These are phyloP conservation scores for Tridacna gigas DNA, from an alignment of 2,888 invertebrate species.

Conservation along the genomic window DNA sequence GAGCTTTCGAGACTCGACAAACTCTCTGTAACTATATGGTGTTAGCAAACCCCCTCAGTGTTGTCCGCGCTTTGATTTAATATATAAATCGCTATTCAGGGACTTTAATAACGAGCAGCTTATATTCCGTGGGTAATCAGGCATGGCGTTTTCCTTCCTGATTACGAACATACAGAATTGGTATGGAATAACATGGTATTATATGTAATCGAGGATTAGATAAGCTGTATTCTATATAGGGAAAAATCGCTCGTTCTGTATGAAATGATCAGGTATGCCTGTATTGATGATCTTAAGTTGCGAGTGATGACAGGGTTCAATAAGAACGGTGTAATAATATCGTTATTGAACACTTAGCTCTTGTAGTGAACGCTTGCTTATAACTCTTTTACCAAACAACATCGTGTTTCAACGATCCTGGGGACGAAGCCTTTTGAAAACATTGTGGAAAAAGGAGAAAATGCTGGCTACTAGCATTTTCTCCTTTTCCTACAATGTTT, in stretches of 20 bases:
- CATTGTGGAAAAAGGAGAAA: too few species aligned
- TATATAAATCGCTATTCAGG: too few species aligned
- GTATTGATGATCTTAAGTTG: background rate
- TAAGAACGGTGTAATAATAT: background rate
- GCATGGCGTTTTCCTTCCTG: conserved; percentile 3
- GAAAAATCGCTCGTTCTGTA: background rate
- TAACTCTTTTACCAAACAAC: too few species aligned
- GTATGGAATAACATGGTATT: background rate
- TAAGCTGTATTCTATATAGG: background rate
- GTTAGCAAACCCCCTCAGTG: too few species aligned
- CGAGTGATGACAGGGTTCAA: background rate
- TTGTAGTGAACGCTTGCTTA: too few species aligned
- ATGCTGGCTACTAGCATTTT: too few species aligned
- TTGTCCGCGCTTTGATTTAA: too few species aligned
- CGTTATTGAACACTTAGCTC: background rate
- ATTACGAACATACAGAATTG: background rate
- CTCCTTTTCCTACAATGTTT: too few species aligned
- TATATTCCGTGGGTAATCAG: background rate
- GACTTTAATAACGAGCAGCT: background rate
- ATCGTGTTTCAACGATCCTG: too few species aligned
- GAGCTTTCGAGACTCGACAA: too few species aligned
- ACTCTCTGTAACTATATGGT: too few species aligned
- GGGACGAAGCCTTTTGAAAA: too few species aligned
- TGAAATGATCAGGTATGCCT: background rate
- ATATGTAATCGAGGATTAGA: background rate